Evolutionary conservation across 2,113 vertebrate species (phyloP), one percentile per base, ranked within the genome.

Genomic region (Labeo rohita): DNA sequence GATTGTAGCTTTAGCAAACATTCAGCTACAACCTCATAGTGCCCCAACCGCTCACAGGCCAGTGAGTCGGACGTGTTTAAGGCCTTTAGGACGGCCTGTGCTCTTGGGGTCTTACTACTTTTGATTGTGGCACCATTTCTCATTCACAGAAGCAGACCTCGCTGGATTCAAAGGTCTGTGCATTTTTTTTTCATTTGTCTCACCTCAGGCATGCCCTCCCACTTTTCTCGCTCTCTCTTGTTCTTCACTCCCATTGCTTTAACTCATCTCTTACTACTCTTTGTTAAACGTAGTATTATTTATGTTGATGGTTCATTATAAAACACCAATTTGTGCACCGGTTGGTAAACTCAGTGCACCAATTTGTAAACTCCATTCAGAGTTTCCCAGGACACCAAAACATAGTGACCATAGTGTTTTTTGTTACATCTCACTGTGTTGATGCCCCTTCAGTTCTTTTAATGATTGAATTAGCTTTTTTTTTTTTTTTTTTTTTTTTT

Each of bases 111-210:
- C 90, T 89, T 88, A 79, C 79, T 90, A 86, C 83, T 95, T 95
- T 95, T 94, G 92, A 94, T 90, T 95, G 91, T 95, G 93, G 90
- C 89, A 92, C 93, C 89, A 94, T 95, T 94, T 95, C 92, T 96
- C 94, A 91, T 96, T 94, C 90, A 94, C 95, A 96, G 95, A 95
- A 91, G 92, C 92, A 91, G 95, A 94, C 87, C 90, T 92, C 90
- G 91, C 91, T 93, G 95, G 95, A 95, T 90, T 89, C 83, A 90
- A 95, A 96, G 95, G 95, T 95, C 90, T 95, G 95, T 96, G 93
- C 90, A 92, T 89, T 94, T 90, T 89, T 85, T 85, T 94, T 93
- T 81, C 39, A 91, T 80, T 94, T 93, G 88, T 93, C 92, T 93
- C 87, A 91, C 90, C 89, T 89, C 89, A 93, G 92, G 95, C 95